Percentiles rank a stretch among this genome's conserved stretches.
Conservation (phyloP, 2,888 invertebrate species). For the Saturnia pavonia region DNA sequence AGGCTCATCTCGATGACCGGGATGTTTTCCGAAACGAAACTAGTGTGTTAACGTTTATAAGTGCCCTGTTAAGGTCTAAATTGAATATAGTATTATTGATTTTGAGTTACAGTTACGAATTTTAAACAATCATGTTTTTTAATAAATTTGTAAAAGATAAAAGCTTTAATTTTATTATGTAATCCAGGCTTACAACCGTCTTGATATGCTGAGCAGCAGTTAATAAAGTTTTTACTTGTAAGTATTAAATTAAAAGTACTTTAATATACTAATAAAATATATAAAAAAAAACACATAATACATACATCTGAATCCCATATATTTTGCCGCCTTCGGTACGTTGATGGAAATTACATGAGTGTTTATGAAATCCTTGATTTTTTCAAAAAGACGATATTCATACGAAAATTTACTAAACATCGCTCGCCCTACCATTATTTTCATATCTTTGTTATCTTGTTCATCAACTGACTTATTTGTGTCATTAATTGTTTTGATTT, state of each 20-base stretch:
- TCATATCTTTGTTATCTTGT: constrained; percentile 28
- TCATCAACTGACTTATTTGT: constrained; percentile 25
- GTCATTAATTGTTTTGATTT: constrained; percentile 61
- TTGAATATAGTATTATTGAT: too few relatives aligned
- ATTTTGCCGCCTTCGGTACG: constrained; percentile 84
- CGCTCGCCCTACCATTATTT: constrained; percentile 54
- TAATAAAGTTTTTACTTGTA: neutral
- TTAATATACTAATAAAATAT: constrained; percentile 12
- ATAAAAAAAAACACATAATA: constrained; percentile 36
- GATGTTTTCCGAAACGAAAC: too few relatives aligned
- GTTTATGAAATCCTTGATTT: constrained; percentile 81
- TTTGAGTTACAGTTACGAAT: too few relatives aligned
- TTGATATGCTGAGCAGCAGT: too few relatives aligned
- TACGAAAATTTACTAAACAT: constrained; percentile 68
- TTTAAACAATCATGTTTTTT: too few relatives aligned
- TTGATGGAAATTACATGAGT: constrained; percentile 85
- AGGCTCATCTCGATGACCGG: too few relatives aligned
- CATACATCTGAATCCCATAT: constrained; percentile 84
- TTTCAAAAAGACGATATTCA: constrained; percentile 80
- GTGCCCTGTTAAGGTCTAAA: too few relatives aligned
- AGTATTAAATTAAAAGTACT: neutral
- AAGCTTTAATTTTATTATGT: too few relatives aligned
- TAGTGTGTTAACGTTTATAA: too few relatives aligned
- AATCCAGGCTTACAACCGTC: too few relatives aligned
- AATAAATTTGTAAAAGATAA: too few relatives aligned